A percentile compares a stretch with the other conserved stretches of the same genome.
These are phyloP conservation scores for Microtus montanus DNA, from an alignment of 2,113 vertebrate species.

Conservation along the genomic window DNA sequence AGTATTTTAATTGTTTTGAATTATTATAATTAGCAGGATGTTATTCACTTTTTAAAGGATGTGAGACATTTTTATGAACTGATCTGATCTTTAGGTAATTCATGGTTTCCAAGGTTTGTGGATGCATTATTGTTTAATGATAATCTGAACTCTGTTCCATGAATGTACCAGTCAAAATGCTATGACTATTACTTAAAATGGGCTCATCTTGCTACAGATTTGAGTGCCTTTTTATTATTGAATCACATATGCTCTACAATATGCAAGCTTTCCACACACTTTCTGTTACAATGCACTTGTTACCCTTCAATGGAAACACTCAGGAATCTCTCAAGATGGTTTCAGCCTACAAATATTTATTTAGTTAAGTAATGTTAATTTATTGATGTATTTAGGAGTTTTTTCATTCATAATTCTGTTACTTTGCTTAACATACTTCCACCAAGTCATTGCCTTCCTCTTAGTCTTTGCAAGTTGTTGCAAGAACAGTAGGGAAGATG, in stretches of 20 bases:
- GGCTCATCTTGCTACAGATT: not conserved
- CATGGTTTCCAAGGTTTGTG: not conserved
- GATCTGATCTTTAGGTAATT: not conserved
- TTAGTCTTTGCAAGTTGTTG: not conserved
- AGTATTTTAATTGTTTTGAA: conserved; percentile 50
- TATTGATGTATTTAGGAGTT: not conserved
- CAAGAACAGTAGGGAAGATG: not conserved
- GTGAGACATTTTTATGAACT: not conserved
- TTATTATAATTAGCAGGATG: conserved; percentile 9
- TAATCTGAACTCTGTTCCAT: not conserved
- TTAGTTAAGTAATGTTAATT: not conserved
- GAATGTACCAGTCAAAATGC: not conserved
- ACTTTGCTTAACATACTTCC: not conserved
- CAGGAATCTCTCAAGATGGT: not conserved
- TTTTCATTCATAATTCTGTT: not conserved
- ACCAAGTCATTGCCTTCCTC: not conserved
- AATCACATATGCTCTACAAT: not conserved
- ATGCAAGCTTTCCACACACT: not conserved
- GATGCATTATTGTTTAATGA: not conserved
- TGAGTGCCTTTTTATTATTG: not conserved
- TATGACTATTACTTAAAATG: not conserved
- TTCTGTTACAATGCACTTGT: not conserved
- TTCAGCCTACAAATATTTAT: not conserved
- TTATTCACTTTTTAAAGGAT: conserved; percentile 1
- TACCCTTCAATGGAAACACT: not conserved